phyloP scores from a whole-genome alignment of 2,797 vertebrate species.

The Otolemur crassicaudatus region DNA sequence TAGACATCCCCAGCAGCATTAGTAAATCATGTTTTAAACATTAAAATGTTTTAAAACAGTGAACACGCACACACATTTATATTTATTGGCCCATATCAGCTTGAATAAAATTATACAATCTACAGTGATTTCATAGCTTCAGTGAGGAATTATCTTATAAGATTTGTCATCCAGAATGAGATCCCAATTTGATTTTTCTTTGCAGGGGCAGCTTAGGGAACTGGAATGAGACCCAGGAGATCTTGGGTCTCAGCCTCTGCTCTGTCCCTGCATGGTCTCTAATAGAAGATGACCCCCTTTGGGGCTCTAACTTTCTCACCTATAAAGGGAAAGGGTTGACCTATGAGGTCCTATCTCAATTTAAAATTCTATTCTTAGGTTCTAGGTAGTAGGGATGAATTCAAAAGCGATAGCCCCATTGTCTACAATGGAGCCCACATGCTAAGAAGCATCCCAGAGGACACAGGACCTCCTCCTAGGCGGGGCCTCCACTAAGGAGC shows the following conservation, averaged over 20 bases:
- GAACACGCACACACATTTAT: conserved; percentile 73
- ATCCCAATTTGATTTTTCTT: not conserved
- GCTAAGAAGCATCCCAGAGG: not conserved
- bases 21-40: conserved; percentile 85
- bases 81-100: conserved; percentile 81
- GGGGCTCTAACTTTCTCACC: not conserved
- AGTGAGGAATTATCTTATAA: not conserved
- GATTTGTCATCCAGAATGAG: conserved; percentile 26
- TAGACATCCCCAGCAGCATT: conserved; percentile 80
- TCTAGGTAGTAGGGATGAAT: not conserved
- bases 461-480: not conserved
- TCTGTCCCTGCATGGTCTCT: not conserved
- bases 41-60: conserved; percentile 82
- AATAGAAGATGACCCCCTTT: not conserved
- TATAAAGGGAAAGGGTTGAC: not conserved
- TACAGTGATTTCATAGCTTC: conserved; percentile 42
- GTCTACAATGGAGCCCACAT: not conserved
- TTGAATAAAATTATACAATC: conserved; percentile 79
- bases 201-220: not conserved
- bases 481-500: not conserved
- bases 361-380: conserved; percentile 6
- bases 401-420: not conserved
- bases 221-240: not conserved
- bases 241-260: not conserved
- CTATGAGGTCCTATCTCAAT: not conserved